Conservation (phyloP, 23 tunicate genomes). For the Oikopleura dioica region DNA sequence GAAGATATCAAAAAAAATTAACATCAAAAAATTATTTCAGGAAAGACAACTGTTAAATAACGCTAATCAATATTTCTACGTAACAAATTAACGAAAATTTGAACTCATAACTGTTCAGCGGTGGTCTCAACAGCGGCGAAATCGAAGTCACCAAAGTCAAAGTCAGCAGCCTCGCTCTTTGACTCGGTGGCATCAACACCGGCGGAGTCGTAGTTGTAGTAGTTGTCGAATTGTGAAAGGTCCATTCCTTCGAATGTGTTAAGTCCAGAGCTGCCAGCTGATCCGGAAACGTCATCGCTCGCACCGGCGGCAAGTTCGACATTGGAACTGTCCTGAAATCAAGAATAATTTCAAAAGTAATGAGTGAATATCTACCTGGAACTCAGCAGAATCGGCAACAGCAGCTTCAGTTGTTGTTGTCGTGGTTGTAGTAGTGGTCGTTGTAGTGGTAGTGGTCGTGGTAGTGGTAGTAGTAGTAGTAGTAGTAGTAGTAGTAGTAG, state of each 20-base stretch:
- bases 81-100: no score
- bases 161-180: background rate
- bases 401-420: slow-evolving; percentile 9
- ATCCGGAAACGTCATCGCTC: background rate
- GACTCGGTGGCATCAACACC: background rate
- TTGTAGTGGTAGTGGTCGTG: slow-evolving; percentile 10
- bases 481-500: slow-evolving; percentile 3
- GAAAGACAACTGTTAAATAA: no score
- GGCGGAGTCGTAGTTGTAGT: background rate
- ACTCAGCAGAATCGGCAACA: slow-evolving; percentile 4
- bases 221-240: background rate
- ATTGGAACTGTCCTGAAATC: no score
- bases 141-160: background rate
- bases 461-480: slow-evolving; percentile 7
- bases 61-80: no score
- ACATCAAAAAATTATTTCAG: no score
- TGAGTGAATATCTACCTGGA: no score
- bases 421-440: slow-evolving; percentile 5
- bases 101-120: background rate
- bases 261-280: background rate
- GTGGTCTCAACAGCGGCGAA: background rate
- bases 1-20: background rate
- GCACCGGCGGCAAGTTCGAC: slow-evolving; percentile 9
- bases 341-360: no score
- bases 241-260: slow-evolving; percentile 10